Percentiles rank a stretch among this genome's conserved stretches.
Conservation (phyloP, 64 coral and sea anemone species). For the Catalaphyllia jardinei region DNA sequence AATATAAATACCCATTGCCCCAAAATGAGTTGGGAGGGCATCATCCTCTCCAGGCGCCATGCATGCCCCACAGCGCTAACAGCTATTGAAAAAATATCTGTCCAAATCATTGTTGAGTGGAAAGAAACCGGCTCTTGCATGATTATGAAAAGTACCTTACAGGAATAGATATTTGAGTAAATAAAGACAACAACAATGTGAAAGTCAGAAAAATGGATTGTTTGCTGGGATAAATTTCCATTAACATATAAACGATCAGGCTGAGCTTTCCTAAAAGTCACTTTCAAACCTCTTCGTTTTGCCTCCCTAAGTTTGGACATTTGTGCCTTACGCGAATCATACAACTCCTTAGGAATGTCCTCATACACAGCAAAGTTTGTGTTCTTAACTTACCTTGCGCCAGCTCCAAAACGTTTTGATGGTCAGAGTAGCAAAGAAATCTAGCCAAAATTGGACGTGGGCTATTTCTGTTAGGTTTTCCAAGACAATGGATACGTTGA, state of each 20-base stretch:
- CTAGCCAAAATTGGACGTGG: no score
- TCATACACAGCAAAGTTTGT: no score
- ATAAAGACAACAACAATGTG: neutral
- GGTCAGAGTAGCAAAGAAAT: no score
- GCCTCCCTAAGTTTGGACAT: no score
- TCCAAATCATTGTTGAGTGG: neutral
- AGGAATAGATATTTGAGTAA: neutral
- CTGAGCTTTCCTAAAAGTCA: no score
- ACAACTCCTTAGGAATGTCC: no score
- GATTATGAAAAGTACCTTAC: neutral
- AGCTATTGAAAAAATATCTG: neutral
- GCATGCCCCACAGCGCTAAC: neutral
- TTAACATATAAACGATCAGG: neutral
- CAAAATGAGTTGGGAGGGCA: neutral
- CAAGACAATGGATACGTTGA: no score
- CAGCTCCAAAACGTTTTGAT: no score
- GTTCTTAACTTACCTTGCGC: no score
- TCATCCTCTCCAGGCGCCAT: neutral
- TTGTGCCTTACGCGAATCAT: no score
- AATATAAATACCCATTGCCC: neutral
- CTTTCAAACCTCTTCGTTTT: no score
- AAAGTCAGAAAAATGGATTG: neutral
- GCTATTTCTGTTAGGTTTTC: no score
- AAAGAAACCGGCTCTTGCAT: neutral
- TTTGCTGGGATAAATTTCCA: neutral